Evolutionary conservation across 2,113 vertebrate species (phyloP), one percentile per base, ranked within the genome.

Genomic region (Pollachius pollachius): DNA sequence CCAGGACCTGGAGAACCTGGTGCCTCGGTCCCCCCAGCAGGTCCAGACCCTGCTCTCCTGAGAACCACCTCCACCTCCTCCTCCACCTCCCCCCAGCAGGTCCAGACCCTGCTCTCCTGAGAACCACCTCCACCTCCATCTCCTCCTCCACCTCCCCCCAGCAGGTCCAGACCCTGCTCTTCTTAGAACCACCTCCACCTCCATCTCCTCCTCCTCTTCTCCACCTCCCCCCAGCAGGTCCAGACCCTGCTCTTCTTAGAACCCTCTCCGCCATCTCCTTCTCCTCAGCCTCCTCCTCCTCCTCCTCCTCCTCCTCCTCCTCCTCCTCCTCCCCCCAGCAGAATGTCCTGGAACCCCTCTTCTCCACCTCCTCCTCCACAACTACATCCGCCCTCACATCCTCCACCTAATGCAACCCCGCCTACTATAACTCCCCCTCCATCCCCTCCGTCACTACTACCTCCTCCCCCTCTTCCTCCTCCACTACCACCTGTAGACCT

Each of bases 21-120:
- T 99, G 0, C 94, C 95, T 80, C 89, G 96, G 81, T 94, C 94
- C 12, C 96, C 96, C 17, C 93, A 95, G 85, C 97, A 99, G 90
- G 96, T 99, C 77, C 94, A 94, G 82, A 86, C 95, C 0, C 88
- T 99, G 66, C 92, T 99, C 25, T 95, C 93, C 79, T 98, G 93
- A 93, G 74, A 59, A 62, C 41, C 8, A 11, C 30, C 30, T n/a
- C 15, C 15, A 17, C 15, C 27, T 34, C 15, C 8, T 56, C 15
- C 27, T 34, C 15, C 8, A 62, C 15, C 15, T 94, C 94, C 13
- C 95, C 95, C 15, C 93, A 95, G 85, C 97, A 99, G 90, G 95
- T 99, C 77, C 94, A 94, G 81, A 87, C 95, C 0, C 88, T 99
- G 66, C 92, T 99, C 21, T 95, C 93, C 79, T 98, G 93, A 93